Base-by-base conservation (phyloP, 1,140 invertebrate genomes). In the Macrobrachium rosenbergii region DNA sequence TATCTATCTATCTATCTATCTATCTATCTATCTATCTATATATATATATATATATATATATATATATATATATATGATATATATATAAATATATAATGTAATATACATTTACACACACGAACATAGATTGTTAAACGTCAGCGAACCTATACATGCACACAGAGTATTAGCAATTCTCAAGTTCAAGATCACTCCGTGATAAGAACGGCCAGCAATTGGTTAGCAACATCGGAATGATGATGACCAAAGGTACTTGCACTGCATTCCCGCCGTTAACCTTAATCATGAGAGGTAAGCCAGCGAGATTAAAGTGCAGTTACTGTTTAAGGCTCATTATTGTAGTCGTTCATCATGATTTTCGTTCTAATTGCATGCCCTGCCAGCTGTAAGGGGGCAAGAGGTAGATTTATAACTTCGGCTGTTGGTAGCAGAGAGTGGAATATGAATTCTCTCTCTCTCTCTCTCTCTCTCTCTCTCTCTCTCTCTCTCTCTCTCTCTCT, bases 271-370 rank as follows among this genome's bases (percentile, higher is more conserved):
- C 37, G 67, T 72, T 72, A 23, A 23, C 67, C 37, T 72, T 72
- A 72, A 72, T 72, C 67, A 72, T 72, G 23, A 23, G 21, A 72
- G 67, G 67, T 72, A 72, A 72, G 67, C 37, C 6, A 52, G 67
- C 37, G 67, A 63, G 60, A 67, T 81, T 64, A 28, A 28, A 64
- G 69, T 72, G 72, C 69, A 83, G 52, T 83, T 83, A 83, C 73
- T 83, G 81, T 83, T 83, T 83, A 83, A 75, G 69, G 52, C 45
- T 45, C 67, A 37, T 59, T n/a, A 83, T 83, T 83, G 73, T n/a
- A 45, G 67, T 73, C 72, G 72, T 83, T 60, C 52, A 60, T 83
- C 81, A 83, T 83, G 81, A 75, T 83, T 83, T 73, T 83, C 58
- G 64, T 52, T 69, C 69, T 83, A 83, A 83, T 83, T 75, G 81